Evolutionary conservation across 2,888 invertebrate species (phyloP).

Genomic region (Drosophila infuscata): DNA sequence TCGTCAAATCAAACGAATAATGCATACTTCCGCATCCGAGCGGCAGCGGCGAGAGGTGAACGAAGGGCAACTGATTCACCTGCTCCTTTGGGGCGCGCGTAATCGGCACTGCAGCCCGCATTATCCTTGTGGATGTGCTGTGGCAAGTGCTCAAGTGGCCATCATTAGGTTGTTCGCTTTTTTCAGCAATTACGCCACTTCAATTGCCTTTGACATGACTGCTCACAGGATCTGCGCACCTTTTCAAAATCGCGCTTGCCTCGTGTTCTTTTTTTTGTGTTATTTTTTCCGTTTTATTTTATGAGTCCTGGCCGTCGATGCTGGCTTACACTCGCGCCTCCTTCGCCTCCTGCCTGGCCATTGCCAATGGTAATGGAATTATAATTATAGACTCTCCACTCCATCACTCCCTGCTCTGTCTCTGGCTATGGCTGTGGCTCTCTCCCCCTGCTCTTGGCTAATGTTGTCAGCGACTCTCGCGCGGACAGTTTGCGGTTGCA

Average conservation of each 20-base stretch:
- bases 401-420: constrained; percentile 35
- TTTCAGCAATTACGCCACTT: constrained; percentile 73
- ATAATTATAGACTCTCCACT: constrained; percentile 81
- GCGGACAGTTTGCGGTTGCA: constrained; percentile 47
- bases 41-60: background rate
- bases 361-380: constrained; percentile 80
- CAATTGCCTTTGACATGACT: constrained; percentile 73
- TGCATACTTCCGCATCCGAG: constrained; percentile 75
- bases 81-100: constrained; percentile 63
- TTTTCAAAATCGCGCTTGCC: constrained; percentile 69
- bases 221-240: constrained; percentile 62
- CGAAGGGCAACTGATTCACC: constrained; percentile 67
- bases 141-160: constrained; percentile 52
- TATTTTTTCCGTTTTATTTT: constrained; percentile 38
- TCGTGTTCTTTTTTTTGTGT: constrained; percentile 46
- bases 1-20: constrained; percentile 67
- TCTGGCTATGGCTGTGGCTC: background rate
- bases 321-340: constrained; percentile 54
- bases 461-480: constrained; percentile 73
- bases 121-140: constrained; percentile 57
- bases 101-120: constrained; percentile 63
- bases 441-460: constrained; percentile 57
- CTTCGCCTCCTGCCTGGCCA: constrained; percentile 41
- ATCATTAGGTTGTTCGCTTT: constrained; percentile 66
- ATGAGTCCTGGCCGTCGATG: constrained; percentile 46